Conservation (phyloP, 2,113 vertebrate species). For the Sylvietta virens region DNA sequence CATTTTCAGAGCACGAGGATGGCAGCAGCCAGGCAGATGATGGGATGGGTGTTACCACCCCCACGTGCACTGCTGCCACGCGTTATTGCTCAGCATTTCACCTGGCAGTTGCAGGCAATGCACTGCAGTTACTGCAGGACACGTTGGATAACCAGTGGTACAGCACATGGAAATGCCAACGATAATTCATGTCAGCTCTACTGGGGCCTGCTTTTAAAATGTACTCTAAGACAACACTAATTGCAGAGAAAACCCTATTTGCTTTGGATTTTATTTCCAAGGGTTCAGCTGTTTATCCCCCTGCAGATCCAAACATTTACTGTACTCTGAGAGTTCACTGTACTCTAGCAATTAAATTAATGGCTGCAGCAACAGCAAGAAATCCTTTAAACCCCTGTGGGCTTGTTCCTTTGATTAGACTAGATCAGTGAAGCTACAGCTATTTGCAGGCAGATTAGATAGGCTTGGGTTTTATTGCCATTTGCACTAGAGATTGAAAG, state of each 20-base stretch:
- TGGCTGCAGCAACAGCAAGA: slow-evolving; percentile 54
- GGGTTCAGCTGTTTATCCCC: slow-evolving; percentile 61
- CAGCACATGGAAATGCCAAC: background rate
- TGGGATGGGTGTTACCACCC: background rate
- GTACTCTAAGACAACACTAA: slow-evolving; percentile 57
- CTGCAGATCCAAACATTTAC: slow-evolving; percentile 64
- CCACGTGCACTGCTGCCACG: background rate
- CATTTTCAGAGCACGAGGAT: background rate
- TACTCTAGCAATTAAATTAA: slow-evolving; percentile 75
- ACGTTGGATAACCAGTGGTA: background rate
- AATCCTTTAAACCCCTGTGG: slow-evolving; percentile 70
- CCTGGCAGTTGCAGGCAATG: background rate
- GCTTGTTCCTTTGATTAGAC: slow-evolving; percentile 74
- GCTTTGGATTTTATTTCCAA: slow-evolving; percentile 41
- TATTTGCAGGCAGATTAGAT: slow-evolving; percentile 74
- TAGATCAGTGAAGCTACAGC: slow-evolving; percentile 69
- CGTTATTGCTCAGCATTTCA: background rate
- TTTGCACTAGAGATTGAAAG: slow-evolving; percentile 65
- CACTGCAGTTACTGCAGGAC: background rate
- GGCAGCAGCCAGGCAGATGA: background rate
- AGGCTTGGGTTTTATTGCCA: slow-evolving; percentile 52
- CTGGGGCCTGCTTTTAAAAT: slow-evolving; percentile 13
- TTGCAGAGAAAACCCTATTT: slow-evolving; percentile 57
- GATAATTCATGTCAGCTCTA: slow-evolving; percentile 12
- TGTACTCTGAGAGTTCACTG: slow-evolving; percentile 62